Percentiles rank a stretch among this genome's conserved stretches.
These are phyloP conservation scores for Hippoglossus stenolepis DNA, from an alignment of 2,113 vertebrate species.

Conservation along the genomic window DNA sequence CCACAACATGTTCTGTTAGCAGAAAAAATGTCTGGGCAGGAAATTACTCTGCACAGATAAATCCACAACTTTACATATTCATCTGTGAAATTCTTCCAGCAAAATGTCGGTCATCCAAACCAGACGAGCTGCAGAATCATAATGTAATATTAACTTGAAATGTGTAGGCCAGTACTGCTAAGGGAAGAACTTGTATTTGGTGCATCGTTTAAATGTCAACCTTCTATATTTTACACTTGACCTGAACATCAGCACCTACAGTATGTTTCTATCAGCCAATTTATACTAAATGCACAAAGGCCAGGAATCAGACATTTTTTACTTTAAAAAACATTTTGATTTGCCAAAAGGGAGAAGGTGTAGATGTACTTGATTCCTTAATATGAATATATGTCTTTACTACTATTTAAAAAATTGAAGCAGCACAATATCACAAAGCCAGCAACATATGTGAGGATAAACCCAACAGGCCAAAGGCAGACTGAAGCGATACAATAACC, in stretches of 20 bases:
- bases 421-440: not conserved
- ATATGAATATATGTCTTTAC: no score
- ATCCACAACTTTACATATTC: slow-evolving; percentile 63
- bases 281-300: not conserved
- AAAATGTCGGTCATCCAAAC: slow-evolving; percentile 27
- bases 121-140: slow-evolving; percentile 40
- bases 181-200: not conserved
- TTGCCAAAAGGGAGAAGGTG: no score
- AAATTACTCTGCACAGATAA: slow-evolving; percentile 68
- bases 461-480: not conserved
- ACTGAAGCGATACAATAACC: no score
- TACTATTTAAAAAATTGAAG: no score
- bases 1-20: slow-evolving; percentile 65
- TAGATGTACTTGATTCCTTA: no score
- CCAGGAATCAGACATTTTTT: not conserved
- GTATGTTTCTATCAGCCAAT: not conserved
- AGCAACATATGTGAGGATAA: not conserved
- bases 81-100: slow-evolving; percentile 30
- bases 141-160: slow-evolving; percentile 15
- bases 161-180: not conserved
- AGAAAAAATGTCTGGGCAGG: slow-evolving; percentile 64
- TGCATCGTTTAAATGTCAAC: not conserved
- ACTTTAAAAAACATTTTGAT: not conserved
- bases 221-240: not conserved
- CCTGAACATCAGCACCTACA: no score